Evolutionary conservation across 2,797 vertebrate genomes (phyloP).

Genomic region (Ceyx erithaca): DNA sequence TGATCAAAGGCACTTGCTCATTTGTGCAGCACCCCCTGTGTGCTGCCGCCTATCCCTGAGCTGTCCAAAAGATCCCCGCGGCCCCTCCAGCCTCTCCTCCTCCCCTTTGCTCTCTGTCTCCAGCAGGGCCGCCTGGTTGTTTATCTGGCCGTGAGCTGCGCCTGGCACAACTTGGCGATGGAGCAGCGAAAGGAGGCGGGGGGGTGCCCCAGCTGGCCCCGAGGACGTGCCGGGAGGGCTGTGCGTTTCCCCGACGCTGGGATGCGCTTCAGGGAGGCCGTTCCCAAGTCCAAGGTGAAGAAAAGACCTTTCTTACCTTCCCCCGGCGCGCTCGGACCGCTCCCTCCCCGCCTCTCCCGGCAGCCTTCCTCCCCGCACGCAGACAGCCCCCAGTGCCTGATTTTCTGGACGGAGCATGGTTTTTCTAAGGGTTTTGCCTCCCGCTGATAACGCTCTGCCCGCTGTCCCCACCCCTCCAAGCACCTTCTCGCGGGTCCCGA

Average conservation of each 20-base stretch:
- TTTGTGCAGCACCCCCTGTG: rapidly evolving
- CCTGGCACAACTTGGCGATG: background rate
- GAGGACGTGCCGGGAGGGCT: background rate
- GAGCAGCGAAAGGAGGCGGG: background rate
- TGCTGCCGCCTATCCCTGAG: background rate
- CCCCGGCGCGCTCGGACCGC: background rate
- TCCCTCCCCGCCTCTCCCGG: background rate
- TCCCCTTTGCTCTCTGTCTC: background rate
- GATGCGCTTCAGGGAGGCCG: rapidly evolving
- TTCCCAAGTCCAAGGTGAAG: background rate
- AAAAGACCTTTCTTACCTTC: slow-evolving; percentile 7
- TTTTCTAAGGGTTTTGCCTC: slow-evolving; percentile 64
- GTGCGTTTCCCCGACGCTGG: background rate
- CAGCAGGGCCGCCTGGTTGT: rapidly evolving
- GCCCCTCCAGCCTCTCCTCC: background rate
- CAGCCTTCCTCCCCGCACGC: background rate
- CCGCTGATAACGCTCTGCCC: slow-evolving; percentile 75
- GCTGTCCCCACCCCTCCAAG: slow-evolving; percentile 57
- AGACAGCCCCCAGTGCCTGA: background rate
- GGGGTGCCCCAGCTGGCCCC: background rate
- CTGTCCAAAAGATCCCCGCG: background rate
- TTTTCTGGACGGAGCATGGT: background rate
- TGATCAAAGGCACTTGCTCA: background rate
- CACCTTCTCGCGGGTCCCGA: slow-evolving; percentile 71
- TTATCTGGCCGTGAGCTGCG: background rate